A percentile compares a stretch with the other conserved stretches of the same genome.
Evolutionary conservation across 1,140 invertebrate genomes (phyloP).

Genomic region (Diabrotica undecimpunctata): DNA sequence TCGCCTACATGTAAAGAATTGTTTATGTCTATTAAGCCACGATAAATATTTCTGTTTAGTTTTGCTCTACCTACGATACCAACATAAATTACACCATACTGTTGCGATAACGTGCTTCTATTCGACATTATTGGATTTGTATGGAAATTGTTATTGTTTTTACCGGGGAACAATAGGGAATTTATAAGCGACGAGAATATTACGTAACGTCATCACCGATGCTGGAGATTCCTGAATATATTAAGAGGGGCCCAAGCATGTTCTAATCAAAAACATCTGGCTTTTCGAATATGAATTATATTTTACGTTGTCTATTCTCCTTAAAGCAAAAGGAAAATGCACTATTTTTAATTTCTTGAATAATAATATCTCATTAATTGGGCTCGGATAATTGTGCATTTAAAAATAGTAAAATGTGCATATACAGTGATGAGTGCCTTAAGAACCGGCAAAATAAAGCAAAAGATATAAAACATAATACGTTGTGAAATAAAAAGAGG

Average conservation of each 20-base stretch:
- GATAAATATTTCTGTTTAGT: conserved; percentile 4
- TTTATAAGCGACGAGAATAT: conserved; percentile 6
- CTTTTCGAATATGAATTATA: not conserved
- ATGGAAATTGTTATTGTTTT: conserved; percentile 14
- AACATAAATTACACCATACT: conserved; percentile 7
- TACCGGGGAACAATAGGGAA: conserved; percentile 1
- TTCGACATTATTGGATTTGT: conserved; percentile 7
- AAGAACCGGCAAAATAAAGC: too few relatives aligned
- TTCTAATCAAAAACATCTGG: not conserved
- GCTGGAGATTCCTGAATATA: not conserved
- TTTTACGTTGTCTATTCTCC: not conserved
- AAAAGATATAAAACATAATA: too few relatives aligned
- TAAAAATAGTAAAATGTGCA: too few relatives aligned
- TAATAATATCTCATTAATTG: too few relatives aligned
- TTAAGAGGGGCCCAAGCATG: not conserved
- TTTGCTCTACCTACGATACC: conserved; percentile 8
- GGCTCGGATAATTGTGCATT: too few relatives aligned
- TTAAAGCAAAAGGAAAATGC: too few relatives aligned
- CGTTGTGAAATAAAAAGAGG: too few relatives aligned
- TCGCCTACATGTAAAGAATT: conserved; percentile 8
- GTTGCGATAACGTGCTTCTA: conserved; percentile 11
- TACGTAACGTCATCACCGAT: not conserved
- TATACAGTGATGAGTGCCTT: too few relatives aligned
- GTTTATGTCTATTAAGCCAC: conserved; percentile 8
- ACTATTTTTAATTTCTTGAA: too few relatives aligned